Base-by-base conservation (phyloP, 1,140 invertebrate species). In the Globodera rostochiensis region DNA sequence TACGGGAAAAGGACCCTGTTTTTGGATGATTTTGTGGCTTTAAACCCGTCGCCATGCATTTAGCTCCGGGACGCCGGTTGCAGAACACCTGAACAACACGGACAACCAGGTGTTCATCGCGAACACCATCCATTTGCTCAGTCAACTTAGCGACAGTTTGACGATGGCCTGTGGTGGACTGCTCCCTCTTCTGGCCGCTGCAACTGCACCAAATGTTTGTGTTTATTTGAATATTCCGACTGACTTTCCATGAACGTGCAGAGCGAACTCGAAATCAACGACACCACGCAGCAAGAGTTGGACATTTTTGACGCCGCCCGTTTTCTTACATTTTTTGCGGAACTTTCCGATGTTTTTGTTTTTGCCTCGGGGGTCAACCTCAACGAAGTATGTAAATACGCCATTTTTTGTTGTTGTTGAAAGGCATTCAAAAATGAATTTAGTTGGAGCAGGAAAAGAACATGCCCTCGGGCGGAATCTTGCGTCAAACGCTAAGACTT, bases 111-210 rank as follows among this genome's bases (percentile, higher is more conserved):
- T 99, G 83, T 99, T 99, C 91, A 96, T 99, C 81, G 95, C 98
- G 13, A 99, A 99, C 91, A 97, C 97, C 0, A 96, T 99, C 73
- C 97, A 99, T 91, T 92, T 99, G 87, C 98, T 99, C 89, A 98
- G 96, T 8, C 97, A 99, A 91, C 92, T 99, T 78, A 95, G 96
- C 21, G 98, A 99, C 91, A 99, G 98, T 92, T 92, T 99, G 73
- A 98, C 99, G 85, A 99, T 98, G 84, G 97, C 97, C 73, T 98
- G 96, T 90, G 98, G 98, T 70, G 98, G 98, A 60, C 92, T 99
- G 21, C 92, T 99, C 82, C 97, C 97, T 8, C 92, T 99, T 19
- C 91, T 99, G 75, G 97, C 98, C 36, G 97, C 96, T 75, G 97
- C 97, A 25, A 99, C 98, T 4, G 98, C 97, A 13, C 96, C 97